Conservation (phyloP, 1,140 invertebrate genomes). For the Chelonus insularis region DNA sequence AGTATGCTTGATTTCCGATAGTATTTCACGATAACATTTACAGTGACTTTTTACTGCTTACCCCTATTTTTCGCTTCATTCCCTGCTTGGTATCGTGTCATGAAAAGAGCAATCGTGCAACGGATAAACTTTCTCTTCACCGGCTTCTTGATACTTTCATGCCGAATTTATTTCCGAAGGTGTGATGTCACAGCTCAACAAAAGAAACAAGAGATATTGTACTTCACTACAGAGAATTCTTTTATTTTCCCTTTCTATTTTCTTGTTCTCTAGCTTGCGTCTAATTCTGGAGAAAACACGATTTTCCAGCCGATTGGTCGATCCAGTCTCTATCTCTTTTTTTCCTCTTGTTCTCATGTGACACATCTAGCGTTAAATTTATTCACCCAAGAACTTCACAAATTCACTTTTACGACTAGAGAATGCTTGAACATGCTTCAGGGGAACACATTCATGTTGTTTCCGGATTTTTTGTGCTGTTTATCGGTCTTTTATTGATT, state of each 20-base stretch:
- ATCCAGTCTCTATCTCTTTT: background rate
- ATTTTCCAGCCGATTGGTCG: slow-evolving; percentile 43
- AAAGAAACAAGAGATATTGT: slow-evolving; percentile 12
- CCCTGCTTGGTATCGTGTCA: background rate
- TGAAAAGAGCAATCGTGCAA: background rate
- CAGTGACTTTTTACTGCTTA: no score
- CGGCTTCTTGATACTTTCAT: slow-evolving; percentile 27
- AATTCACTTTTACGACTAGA: slow-evolving; percentile 1
- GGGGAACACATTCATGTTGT: no score
- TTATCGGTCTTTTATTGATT: background rate
- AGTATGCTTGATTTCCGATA: no score
- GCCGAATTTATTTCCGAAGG: slow-evolving; percentile 24
- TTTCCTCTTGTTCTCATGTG: slow-evolving; percentile 3
- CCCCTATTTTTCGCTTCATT: background rate
- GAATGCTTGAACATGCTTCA: no score
- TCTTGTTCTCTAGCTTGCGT: slow-evolving; percentile 24
- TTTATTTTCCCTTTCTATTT: slow-evolving; percentile 31
- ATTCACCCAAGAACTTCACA: background rate
- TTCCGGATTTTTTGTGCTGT: background rate
- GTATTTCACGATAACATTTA: no score
- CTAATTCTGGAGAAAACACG: slow-evolving; percentile 44
- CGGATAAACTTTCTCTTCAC: background rate
- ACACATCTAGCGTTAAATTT: slow-evolving; percentile 12
- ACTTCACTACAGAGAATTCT: slow-evolving; percentile 14
- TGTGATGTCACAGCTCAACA: slow-evolving; percentile 14